These are phyloP conservation scores for Genyomyrus donnyi DNA, from an alignment of 2,113 vertebrate genomes.

Conservation along the genomic window DNA sequence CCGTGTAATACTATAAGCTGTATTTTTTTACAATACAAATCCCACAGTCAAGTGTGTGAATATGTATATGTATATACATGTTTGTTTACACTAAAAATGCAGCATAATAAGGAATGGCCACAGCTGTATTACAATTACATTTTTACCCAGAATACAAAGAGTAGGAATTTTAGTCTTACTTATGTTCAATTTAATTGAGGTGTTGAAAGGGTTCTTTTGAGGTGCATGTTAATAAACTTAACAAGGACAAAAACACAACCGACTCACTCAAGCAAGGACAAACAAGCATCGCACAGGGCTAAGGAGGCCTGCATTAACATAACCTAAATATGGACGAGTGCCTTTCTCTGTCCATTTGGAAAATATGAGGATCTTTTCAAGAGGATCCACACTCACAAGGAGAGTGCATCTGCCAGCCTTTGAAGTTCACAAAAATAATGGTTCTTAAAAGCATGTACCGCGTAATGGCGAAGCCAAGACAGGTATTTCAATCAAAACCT, in stretches of 20 bases:
- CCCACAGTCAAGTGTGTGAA: neutral
- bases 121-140: neutral
- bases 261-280: conserved; percentile 38
- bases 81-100: neutral
- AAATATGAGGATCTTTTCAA: conserved; percentile 63
- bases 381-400: conserved; percentile 47
- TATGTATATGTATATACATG: neutral
- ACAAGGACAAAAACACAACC: conserved; percentile 32
- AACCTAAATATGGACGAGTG: conserved; percentile 49
- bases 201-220: conserved; percentile 27
- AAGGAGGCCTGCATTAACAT: conserved; percentile 50
- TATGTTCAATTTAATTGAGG: conserved; percentile 8
- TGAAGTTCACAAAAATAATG: conserved; percentile 64
- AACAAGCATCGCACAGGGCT: conserved; percentile 31
- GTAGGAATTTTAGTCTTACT: conserved; percentile 1
- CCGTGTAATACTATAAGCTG: neutral
- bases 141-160: neutral
- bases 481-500: conserved; percentile 48
- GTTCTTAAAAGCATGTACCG: conserved; percentile 61
- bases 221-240: conserved; percentile 22
- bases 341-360: conserved; percentile 65
- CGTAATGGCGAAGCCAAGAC: conserved; percentile 47
- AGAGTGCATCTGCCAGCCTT: conserved; percentile 62
- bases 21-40: neutral
- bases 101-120: neutral